Percentiles rank a stretch among this genome's conserved stretches.
These are phyloP conservation scores for Phrynosoma platyrhinos DNA, from an alignment of 2,113 vertebrate genomes.

Conservation along the genomic window DNA sequence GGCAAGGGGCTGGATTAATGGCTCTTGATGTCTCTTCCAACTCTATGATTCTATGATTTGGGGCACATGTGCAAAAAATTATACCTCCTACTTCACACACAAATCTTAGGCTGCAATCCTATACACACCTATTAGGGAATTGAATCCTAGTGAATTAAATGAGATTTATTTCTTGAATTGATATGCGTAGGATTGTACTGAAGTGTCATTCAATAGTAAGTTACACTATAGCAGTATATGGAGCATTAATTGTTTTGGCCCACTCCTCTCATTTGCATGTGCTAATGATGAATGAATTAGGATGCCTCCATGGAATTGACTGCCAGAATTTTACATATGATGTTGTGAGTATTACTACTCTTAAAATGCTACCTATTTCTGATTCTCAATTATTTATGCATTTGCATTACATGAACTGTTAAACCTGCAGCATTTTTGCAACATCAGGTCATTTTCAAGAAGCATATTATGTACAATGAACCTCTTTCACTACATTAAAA, in stretches of 20 bases:
- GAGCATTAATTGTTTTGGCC: neutral
- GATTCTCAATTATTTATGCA: slow-evolving; percentile 77
- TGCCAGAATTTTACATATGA: slow-evolving; percentile 55
- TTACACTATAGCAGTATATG: neutral
- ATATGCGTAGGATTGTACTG: neutral
- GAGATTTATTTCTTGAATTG: neutral
- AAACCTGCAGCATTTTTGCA: slow-evolving; percentile 67
- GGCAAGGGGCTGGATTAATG: too few relatives aligned
- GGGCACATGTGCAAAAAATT: neutral
- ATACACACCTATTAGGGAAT: neutral
- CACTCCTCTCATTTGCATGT: neutral
- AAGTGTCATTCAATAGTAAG: neutral
- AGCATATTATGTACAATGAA: slow-evolving; percentile 68
- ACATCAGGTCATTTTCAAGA: slow-evolving; percentile 72
- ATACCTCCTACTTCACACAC: neutral
- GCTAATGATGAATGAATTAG: slow-evolving; percentile 17
- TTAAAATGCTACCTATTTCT: slow-evolving; percentile 73
- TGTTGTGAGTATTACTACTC: slow-evolving; percentile 45
- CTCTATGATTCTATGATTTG: too few relatives aligned
- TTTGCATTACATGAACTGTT: slow-evolving; percentile 73
- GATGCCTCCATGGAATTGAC: slow-evolving; percentile 48
- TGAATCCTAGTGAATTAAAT: neutral
- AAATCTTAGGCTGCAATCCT: neutral
- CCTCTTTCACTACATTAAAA: slow-evolving; percentile 49
- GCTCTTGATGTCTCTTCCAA: too few relatives aligned